phyloP scores from a whole-genome alignment of 1,140 invertebrate genomes.

The Hylyphantes graminicola region DNA sequence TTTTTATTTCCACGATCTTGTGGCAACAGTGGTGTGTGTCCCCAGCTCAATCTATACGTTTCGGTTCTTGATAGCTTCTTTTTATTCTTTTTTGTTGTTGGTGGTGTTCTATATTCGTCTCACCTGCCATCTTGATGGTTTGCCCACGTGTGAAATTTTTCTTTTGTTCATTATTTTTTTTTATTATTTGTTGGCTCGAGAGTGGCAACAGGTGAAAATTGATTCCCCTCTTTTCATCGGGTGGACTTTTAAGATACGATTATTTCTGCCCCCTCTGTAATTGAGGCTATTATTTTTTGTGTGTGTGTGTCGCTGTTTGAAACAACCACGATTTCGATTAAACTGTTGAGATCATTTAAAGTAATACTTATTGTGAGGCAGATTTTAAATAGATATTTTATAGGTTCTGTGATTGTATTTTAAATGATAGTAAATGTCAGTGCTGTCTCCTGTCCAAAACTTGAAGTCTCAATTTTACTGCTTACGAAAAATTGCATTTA shows the following conservation, averaged over 20 bases:
- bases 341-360: too few species aligned
- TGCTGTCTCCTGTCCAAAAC: too few species aligned
- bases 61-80: neutral
- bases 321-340: neutral
- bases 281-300: neutral
- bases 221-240: conserved; percentile 17
- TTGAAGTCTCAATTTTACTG: too few species aligned
- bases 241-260: neutral
- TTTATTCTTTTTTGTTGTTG: neutral
- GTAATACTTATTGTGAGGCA: too few species aligned
- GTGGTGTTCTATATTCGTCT: conserved; percentile 4
- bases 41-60: conserved; percentile 11
- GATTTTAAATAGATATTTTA: too few species aligned
- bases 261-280: neutral
- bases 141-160: conserved; percentile 33
- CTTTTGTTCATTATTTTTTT: conserved; percentile 1
- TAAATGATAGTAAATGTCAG: too few species aligned
- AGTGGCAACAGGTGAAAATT: conserved; percentile 43
- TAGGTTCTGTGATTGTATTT: too few species aligned
- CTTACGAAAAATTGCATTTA: too few species aligned
- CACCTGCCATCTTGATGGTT: conserved; percentile 18
- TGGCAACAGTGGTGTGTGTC: conserved; percentile 22
- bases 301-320: neutral
- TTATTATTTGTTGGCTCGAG: conserved; percentile 25
- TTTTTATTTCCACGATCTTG: conserved; percentile 33